Conservation (phyloP, 2,797 vertebrate genomes). For the Myiotriccus ornatus region DNA sequence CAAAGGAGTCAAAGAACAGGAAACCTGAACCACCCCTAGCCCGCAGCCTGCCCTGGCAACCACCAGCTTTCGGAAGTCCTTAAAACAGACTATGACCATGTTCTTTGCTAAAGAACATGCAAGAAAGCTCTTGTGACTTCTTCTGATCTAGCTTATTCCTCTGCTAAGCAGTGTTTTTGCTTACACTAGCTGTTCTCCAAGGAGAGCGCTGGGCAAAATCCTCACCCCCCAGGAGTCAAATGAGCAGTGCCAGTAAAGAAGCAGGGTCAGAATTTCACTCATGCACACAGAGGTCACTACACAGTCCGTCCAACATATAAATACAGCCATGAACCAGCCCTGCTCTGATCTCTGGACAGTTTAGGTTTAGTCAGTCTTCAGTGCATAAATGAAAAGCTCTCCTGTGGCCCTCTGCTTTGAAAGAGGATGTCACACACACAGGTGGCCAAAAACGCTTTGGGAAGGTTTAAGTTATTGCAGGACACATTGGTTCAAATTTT, state of each 20-base stretch:
- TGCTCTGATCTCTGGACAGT: neutral
- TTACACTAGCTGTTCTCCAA: neutral
- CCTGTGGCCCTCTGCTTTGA: neutral
- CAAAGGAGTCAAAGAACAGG: neutral
- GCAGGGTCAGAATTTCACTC: neutral
- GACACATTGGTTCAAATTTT: neutral
- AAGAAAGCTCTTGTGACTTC: neutral
- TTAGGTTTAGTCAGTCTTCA: neutral
- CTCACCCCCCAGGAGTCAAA: neutral
- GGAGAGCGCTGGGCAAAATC: neutral
- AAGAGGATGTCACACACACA: neutral
- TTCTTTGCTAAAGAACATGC: neutral
- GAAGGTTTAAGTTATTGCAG: neutral
- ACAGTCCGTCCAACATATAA: neutral
- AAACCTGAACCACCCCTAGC: neutral
- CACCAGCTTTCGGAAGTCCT: neutral
- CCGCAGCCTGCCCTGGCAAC: neutral
- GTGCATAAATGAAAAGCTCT: neutral
- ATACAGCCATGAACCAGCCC: neutral
- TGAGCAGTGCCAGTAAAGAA: accelerated
- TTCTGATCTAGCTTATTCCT: neutral
- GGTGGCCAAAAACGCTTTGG: neutral
- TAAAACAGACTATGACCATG: neutral
- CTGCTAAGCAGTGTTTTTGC: slow-evolving; percentile 1
- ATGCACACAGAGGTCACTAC: neutral